Conservation (phyloP, 2,797 vertebrate genomes). For the Melopsittacus undulatus region DNA sequence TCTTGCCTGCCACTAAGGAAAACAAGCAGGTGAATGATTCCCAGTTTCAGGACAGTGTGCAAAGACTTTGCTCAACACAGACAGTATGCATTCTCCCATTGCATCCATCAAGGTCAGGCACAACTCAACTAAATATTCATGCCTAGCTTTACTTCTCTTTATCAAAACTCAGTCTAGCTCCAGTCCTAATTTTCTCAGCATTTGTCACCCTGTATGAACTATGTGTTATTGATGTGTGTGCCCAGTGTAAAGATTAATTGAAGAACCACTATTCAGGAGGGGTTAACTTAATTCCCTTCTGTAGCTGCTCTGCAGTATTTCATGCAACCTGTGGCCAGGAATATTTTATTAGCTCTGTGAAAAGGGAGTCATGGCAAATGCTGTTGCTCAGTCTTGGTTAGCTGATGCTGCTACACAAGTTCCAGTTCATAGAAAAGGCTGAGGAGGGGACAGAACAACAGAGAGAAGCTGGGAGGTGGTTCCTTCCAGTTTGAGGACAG, state of each 20-base stretch:
- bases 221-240: background rate
- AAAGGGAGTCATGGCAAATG: background rate
- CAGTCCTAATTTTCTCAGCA: background rate
- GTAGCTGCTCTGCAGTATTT: constrained; percentile 26
- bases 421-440: background rate
- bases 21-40: background rate
- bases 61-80: background rate
- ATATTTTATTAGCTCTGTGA: background rate
- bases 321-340: background rate
- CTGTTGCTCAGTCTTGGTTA: background rate
- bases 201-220: background rate
- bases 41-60: background rate
- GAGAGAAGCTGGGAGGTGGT: background rate
- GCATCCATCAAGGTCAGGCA: background rate
- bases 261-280: background rate
- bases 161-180: background rate
- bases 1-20: background rate
- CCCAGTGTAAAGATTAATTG: constrained; percentile 25
- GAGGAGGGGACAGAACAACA: background rate
- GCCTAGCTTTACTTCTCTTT: background rate
- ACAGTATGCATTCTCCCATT: background rate
- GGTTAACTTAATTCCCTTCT: background rate
- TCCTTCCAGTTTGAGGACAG: background rate
- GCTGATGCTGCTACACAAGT: background rate
- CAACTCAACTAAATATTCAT: background rate